Conservation (phyloP, 2,797 vertebrate genomes). For the Synaphobranchus kaupii region DNA sequence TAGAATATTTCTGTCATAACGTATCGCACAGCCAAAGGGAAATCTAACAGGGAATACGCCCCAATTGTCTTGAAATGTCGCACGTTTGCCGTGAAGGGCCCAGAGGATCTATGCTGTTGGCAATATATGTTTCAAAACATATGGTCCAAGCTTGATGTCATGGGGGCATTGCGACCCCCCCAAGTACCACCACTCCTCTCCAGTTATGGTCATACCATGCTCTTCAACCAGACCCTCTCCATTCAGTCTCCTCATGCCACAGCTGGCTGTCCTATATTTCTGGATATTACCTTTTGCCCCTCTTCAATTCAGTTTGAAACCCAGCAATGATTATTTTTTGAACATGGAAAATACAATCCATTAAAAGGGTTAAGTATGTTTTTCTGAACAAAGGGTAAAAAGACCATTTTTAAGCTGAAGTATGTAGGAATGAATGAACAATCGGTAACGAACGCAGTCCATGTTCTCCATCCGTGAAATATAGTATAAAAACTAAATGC, state of each 20-base stretch:
- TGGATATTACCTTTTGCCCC: background rate
- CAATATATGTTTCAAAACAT: no score
- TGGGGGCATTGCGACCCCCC: no score
- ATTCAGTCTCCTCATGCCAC: background rate
- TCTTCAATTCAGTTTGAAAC: background rate
- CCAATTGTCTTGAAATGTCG: background rate
- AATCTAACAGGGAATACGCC: background rate
- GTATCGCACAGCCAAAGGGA: background rate
- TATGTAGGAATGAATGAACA: no score
- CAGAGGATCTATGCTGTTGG: background rate
- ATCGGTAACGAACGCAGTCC: no score
- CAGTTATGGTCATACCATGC: background rate
- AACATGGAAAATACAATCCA: background rate
- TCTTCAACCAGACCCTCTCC: background rate
- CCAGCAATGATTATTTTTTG: background rate
- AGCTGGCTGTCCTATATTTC: background rate
- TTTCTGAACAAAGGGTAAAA: background rate
- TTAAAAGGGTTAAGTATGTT: background rate
- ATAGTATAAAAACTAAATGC: no score
- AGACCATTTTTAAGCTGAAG: no score
- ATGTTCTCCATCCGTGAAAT: no score
- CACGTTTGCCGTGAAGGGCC: background rate
- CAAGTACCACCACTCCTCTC: background rate
- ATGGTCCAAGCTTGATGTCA: no score
- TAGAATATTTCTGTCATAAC: background rate